Percentiles rank a stretch among this genome's conserved stretches.
Evolutionary conservation across 2,797 vertebrate species (phyloP).

Genomic region (Pipistrellus nathusii): DNA sequence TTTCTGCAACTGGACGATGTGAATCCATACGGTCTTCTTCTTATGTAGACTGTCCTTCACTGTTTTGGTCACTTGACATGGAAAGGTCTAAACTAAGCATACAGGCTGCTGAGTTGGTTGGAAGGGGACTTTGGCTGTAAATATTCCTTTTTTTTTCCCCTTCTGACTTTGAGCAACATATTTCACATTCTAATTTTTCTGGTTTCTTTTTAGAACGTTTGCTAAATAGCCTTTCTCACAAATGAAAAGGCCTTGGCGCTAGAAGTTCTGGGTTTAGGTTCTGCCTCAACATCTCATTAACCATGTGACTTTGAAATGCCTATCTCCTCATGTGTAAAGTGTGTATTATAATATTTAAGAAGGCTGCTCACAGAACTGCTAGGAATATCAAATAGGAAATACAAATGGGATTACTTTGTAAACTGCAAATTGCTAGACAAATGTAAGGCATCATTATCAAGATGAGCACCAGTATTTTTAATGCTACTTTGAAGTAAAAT

Average conservation of each 20-base stretch:
- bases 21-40: accelerated
- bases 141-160: neutral
- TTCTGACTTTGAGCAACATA: neutral
- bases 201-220: neutral
- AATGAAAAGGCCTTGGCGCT: neutral
- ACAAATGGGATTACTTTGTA: neutral
- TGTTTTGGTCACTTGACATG: neutral
- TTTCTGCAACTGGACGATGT: neutral
- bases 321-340: neutral
- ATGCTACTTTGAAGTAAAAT: neutral
- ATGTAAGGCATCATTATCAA: neutral
- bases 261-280: neutral
- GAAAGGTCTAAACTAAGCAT: neutral
- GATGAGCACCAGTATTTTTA: neutral
- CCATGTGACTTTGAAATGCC: neutral
- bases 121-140: neutral
- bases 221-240: neutral
- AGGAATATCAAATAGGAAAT: neutral
- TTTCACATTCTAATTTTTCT: neutral
- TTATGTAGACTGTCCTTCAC: neutral
- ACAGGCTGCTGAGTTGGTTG: neutral
- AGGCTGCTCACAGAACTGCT: neutral
- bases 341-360: neutral
- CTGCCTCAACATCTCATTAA: neutral
- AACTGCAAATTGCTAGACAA: neutral